A percentile compares a stretch with the other conserved stretches of the same genome.
Conservation (phyloP, 2,888 invertebrate species). For the Tridacna gigas region DNA sequence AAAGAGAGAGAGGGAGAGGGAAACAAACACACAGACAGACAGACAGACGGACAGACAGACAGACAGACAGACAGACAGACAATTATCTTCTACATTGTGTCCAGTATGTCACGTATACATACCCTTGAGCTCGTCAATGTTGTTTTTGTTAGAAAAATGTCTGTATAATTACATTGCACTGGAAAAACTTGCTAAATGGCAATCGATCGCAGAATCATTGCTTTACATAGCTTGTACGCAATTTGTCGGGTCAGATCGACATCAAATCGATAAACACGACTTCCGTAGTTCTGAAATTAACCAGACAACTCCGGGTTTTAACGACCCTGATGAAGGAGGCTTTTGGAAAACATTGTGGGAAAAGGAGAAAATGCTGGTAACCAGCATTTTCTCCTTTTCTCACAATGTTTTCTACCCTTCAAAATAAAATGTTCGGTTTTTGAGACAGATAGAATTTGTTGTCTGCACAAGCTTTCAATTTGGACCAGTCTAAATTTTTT, state of each 20-base stretch:
- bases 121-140: no score
- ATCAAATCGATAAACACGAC: no score
- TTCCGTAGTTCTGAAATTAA: no score
- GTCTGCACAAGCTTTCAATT: not conserved
- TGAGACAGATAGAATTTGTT: not conserved
- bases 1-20: not conserved
- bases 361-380: not conserved
- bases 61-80: slow-evolving; percentile 1
- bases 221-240: no score
- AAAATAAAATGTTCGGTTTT: not conserved
- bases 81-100: no score
- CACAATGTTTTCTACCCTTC: not conserved
- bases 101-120: no score
- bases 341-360: slow-evolving; percentile 1
- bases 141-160: no score
- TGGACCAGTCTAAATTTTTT: not conserved
- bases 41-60: not conserved
- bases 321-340: not conserved
- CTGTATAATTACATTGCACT: no score
- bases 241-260: no score
- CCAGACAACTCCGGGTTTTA: not conserved
- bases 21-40: not conserved
- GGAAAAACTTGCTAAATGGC: no score
- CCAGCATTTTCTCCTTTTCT: not conserved
- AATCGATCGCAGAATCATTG: no score